phyloP scores from a whole-genome alignment of 2,113 vertebrate genomes.

The Nicator chloris region DNA sequence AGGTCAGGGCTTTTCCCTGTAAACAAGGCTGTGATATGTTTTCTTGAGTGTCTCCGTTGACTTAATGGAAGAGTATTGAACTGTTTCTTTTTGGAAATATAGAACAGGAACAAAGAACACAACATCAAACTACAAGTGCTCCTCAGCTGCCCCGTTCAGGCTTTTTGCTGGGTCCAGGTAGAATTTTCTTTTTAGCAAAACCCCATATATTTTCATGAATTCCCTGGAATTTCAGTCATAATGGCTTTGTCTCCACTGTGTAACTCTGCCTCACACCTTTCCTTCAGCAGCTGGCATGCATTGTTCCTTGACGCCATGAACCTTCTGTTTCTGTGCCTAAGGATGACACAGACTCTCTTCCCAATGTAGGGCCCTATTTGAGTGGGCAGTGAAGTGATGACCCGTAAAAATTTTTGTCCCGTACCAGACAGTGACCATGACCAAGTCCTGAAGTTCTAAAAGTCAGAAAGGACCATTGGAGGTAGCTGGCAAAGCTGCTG shows the following conservation, averaged over 20 bases:
- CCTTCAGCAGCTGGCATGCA: background rate
- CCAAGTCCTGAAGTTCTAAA: background rate
- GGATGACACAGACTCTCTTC: background rate
- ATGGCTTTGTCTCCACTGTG: background rate
- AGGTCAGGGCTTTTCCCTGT: background rate
- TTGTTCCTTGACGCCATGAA: background rate
- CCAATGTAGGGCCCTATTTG: no score
- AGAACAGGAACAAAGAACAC: background rate
- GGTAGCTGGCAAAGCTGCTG: background rate
- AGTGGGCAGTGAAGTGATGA: background rate
- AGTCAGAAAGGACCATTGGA: background rate
- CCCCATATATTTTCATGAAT: accelerated
- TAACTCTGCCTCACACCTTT: background rate
- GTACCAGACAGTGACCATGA: background rate
- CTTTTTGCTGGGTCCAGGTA: background rate
- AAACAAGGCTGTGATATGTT: background rate
- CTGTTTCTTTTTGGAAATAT: background rate
- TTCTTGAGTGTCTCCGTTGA: background rate
- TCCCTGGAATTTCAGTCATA: background rate
- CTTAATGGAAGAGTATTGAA: background rate
- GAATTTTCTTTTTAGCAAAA: background rate
- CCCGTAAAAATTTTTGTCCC: background rate
- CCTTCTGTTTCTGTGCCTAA: background rate
- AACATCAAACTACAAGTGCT: accelerated
- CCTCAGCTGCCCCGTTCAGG: background rate